Evolutionary conservation across 2,113 vertebrate species (phyloP).

Genomic region (Rhabdomys dilectus): DNA sequence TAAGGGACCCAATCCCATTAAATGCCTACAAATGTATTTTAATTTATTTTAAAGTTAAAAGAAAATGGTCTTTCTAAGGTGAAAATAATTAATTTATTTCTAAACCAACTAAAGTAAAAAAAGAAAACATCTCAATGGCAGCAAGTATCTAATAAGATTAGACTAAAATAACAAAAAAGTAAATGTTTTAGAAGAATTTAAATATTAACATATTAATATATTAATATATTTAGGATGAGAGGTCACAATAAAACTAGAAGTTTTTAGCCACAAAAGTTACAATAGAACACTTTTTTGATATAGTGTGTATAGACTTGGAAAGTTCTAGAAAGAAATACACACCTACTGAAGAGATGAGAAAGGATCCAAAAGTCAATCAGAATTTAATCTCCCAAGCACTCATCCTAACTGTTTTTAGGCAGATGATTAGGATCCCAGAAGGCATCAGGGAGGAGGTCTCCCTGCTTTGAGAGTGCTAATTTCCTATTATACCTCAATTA

Average conservation of each 20-base stretch:
- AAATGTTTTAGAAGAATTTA: background rate
- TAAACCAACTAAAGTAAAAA: background rate
- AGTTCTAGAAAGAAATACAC: background rate
- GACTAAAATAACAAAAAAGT: background rate
- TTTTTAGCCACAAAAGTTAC: background rate
- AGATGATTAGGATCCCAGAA: background rate
- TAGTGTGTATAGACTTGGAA: background rate
- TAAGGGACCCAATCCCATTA: background rate
- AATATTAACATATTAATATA: background rate
- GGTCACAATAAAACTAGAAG: background rate
- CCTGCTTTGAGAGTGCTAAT: conserved; percentile 45
- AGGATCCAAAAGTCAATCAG: background rate
- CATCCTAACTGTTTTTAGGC: background rate
- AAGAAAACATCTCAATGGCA: background rate
- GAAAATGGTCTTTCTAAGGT: background rate
- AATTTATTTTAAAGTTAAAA: background rate
- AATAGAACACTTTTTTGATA: background rate
- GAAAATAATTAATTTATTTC: background rate
- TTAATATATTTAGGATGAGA: background rate
- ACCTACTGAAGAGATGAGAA: background rate
- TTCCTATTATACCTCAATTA: conserved; percentile 71
- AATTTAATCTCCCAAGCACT: background rate
- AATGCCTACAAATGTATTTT: background rate
- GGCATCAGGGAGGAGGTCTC: background rate
- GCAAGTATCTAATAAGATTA: background rate